Conservation (phyloP, 2,797 vertebrate genomes). For the Sebastes diploproa region DNA sequence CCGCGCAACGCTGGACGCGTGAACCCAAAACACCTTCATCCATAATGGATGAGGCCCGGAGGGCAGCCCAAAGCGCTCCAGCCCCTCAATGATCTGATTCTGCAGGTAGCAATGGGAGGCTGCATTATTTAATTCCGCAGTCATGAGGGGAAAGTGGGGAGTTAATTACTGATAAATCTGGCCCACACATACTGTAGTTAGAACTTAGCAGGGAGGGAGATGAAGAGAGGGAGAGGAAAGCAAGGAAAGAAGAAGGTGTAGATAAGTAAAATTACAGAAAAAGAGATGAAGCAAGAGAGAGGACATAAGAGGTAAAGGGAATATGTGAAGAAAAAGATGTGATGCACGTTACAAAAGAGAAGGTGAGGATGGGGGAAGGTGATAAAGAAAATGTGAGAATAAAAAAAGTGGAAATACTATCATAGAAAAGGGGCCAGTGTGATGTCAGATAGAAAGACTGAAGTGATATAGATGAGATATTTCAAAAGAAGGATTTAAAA, state of each 20-base stretch:
- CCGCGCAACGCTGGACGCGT: conserved; percentile 18
- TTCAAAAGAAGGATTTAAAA: conserved; percentile 35
- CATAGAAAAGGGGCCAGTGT: neutral
- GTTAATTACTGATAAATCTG: conserved; percentile 70
- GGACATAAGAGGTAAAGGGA: neutral
- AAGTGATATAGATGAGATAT: conserved; percentile 29
- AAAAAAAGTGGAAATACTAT: conserved; percentile 3
- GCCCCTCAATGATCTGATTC: conserved; percentile 53
- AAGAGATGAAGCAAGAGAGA: conserved; percentile 6
- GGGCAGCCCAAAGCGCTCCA: conserved; percentile 54
- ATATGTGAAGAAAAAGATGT: neutral
- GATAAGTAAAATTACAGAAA: conserved; percentile 14
- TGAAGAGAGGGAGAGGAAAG: neutral
- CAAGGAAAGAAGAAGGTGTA: neutral
- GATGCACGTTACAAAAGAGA: neutral
- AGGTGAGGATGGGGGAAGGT: neutral
- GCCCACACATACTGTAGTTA: neutral
- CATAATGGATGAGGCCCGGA: conserved; percentile 72
- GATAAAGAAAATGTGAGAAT: neutral
- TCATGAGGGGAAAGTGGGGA: conserved; percentile 35
- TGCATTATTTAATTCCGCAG: conserved; percentile 63
- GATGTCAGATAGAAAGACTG: neutral
- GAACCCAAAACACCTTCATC: conserved; percentile 63
- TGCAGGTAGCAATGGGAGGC: conserved; percentile 57
- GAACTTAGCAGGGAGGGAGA: conserved; percentile 10